Percentiles rank a stretch among this genome's conserved stretches.
phyloP scores from a whole-genome alignment of 2,888 invertebrate species.

The Ganaspis brasiliensis region DNA sequence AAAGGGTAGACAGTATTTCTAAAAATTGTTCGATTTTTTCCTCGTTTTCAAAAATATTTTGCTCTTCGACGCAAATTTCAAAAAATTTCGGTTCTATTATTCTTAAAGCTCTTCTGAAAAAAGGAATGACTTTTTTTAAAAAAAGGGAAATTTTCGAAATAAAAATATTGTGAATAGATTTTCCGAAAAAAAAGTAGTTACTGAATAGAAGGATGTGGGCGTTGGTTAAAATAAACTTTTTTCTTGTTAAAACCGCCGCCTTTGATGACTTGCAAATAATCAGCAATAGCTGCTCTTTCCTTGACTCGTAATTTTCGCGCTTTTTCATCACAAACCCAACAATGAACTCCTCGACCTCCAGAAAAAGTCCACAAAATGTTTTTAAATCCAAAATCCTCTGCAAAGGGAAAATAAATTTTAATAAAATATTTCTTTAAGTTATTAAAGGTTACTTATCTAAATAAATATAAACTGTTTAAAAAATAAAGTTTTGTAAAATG shows the following conservation, averaged over 20 bases:
- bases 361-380: slow-evolving; percentile 99
- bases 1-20: slow-evolving; percentile 85
- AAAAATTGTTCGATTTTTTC: slow-evolving; percentile 87
- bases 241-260: slow-evolving; percentile 88
- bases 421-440: neutral
- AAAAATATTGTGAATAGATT: too few species aligned
- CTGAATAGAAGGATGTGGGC: slow-evolving; percentile 89
- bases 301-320: slow-evolving; percentile 89
- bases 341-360: slow-evolving; percentile 98
- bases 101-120: slow-evolving; percentile 86
- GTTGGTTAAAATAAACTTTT: slow-evolving; percentile 85
- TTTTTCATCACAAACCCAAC: slow-evolving; percentile 97
- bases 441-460: neutral
- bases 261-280: slow-evolving; percentile 91
- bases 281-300: slow-evolving; percentile 91
- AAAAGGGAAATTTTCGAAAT: neutral
- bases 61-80: slow-evolving; percentile 88
- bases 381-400: slow-evolving; percentile 97
- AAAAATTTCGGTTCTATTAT: slow-evolving; percentile 90
- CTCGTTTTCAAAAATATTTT: slow-evolving; percentile 90
- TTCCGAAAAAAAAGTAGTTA: too few species aligned
- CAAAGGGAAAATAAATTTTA: slow-evolving; percentile 62
- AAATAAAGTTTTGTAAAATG: too few species aligned
- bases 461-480: too few species aligned
- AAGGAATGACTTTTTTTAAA: too few species aligned